Evolutionary conservation across 2,888 invertebrate genomes (phyloP).

Genomic region (Eristalinus aeneus): DNA sequence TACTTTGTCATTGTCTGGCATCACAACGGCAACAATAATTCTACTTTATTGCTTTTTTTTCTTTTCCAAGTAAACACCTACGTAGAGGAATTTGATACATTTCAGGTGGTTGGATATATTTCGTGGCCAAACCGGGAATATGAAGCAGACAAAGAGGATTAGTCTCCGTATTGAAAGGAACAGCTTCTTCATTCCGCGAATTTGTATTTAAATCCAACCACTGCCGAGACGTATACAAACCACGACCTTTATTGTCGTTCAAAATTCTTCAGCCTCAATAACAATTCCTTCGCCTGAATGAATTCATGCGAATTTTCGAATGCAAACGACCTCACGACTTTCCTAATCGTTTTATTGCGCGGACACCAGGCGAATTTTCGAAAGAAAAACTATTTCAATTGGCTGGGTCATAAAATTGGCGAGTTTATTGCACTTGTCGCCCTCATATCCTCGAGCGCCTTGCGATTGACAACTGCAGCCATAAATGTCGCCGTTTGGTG

Average conservation of each 20-base stretch:
- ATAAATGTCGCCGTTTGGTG: not conserved
- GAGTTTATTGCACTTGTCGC: not conserved
- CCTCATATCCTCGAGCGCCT: not conserved
- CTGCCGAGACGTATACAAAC: too few species aligned
- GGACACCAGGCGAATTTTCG: not conserved
- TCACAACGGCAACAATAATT: conserved; percentile 43
- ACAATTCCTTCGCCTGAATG: not conserved
- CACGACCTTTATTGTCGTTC: not conserved
- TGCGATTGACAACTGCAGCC: not conserved
- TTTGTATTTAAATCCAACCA: not conserved
- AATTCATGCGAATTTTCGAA: not conserved
- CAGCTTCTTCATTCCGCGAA: too few species aligned
- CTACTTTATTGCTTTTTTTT: not conserved
- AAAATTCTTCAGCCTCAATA: not conserved
- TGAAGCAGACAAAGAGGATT: too few species aligned
- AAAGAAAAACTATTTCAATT: not conserved
- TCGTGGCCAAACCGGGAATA: too few species aligned
- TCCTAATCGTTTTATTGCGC: not conserved
- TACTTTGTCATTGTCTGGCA: conserved; percentile 27
- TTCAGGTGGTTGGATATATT: not conserved
- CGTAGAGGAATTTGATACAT: not conserved
- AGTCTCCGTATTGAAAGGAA: too few species aligned
- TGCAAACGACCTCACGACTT: not conserved
- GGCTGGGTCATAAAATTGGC: not conserved
- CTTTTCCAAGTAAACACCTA: not conserved